phyloP scores from a whole-genome alignment of 2,113 vertebrate genomes.

The Otis tarda region DNA sequence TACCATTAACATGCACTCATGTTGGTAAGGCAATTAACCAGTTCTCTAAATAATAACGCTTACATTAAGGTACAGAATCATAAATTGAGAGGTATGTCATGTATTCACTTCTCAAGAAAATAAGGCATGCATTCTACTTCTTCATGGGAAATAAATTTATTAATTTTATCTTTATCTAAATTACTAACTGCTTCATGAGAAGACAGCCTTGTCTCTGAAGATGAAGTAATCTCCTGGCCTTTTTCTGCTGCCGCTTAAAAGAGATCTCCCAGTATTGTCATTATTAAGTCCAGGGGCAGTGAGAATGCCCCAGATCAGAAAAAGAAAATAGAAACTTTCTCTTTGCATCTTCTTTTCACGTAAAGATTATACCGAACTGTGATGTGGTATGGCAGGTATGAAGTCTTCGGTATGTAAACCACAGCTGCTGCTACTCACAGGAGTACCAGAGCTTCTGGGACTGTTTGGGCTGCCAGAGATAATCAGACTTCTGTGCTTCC shows the following conservation, averaged over 20 bases:
- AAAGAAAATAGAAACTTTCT: not conserved
- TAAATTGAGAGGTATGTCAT: not conserved
- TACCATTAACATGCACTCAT: not conserved
- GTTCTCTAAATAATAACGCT: not conserved
- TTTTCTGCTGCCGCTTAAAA: not conserved
- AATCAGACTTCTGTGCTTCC: not conserved
- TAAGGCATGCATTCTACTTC: not conserved
- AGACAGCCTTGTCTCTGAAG: not conserved
- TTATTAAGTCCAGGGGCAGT: not conserved
- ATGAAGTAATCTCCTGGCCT: not conserved
- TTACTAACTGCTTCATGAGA: not conserved
- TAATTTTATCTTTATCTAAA: not conserved
- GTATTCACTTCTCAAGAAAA: not conserved
- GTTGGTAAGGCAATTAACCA: not conserved
- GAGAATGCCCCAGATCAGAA: not conserved
- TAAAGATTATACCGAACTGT: not conserved
- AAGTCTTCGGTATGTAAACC: not conserved
- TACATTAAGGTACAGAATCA: not conserved
- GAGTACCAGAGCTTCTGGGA: not conserved
- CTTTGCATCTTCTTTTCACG: not conserved
- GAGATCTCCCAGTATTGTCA: not conserved
- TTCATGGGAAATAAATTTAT: not conserved
- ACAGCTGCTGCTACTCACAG: not conserved
- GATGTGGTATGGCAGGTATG: not conserved
- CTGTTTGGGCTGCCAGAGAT: not conserved